Percentiles rank a stretch among this genome's conserved stretches.
These are phyloP conservation scores for Apostichopus japonicus DNA, from an alignment of 35 echinoderm and acorn worm species.

Conservation along the genomic window DNA sequence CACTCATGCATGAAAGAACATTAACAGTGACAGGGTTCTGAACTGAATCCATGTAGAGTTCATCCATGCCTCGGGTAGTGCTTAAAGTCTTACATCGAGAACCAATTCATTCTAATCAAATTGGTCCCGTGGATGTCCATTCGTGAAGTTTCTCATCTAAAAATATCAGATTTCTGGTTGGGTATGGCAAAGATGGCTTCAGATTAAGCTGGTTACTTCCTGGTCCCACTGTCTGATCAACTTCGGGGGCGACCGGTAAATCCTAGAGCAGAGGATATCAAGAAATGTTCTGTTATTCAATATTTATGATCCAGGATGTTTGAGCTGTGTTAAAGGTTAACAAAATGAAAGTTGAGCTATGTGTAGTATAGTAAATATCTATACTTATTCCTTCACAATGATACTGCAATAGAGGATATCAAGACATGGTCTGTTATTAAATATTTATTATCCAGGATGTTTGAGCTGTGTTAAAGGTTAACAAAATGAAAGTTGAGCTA, in stretches of 20 bases:
- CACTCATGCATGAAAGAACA: too few species aligned
- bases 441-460: too few species aligned
- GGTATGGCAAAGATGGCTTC: slow-evolving; percentile 74
- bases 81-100: too few species aligned
- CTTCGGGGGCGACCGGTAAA: slow-evolving; percentile 76
- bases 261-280: slow-evolving; percentile 46
- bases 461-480: too few species aligned
- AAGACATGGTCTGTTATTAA: too few species aligned
- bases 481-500: too few species aligned
- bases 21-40: too few species aligned
- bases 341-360: background rate
- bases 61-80: too few species aligned
- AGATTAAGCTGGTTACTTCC: slow-evolving; percentile 42
- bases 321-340: background rate
- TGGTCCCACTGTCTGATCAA: slow-evolving; percentile 15
- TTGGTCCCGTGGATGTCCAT: slow-evolving; percentile 66
- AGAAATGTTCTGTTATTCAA: background rate
- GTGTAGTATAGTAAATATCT: too few species aligned
- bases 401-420: too few species aligned
- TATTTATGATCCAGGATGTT: background rate
- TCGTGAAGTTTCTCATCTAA: slow-evolving; percentile 60
- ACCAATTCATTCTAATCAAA: background rate
- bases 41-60: too few species aligned
- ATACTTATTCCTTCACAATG: too few species aligned
- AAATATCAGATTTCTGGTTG: slow-evolving; percentile 88